These are phyloP conservation scores for Turnix velox DNA, from an alignment of 2,113 vertebrate genomes.

Conservation along the genomic window DNA sequence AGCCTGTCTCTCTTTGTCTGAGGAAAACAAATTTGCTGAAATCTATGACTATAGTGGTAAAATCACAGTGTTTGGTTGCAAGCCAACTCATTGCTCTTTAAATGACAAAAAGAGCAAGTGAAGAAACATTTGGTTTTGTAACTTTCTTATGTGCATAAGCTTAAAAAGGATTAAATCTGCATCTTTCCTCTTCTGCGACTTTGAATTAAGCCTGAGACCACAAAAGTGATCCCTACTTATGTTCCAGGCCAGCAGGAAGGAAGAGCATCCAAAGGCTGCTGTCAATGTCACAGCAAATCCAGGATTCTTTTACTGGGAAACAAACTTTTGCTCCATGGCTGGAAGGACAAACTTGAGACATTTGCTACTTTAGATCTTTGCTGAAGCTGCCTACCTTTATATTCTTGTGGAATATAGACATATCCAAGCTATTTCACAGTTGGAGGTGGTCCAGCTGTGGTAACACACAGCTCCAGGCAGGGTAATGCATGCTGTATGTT, in stretches of 20 bases:
- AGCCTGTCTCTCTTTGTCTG: slow-evolving; percentile 29
- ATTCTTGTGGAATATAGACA: background rate
- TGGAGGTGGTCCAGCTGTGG: background rate
- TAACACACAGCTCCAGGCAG: background rate
- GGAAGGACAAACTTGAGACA: background rate
- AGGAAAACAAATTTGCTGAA: slow-evolving; percentile 45
- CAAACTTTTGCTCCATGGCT: background rate
- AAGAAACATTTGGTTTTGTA: background rate
- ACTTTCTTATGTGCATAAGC: background rate
- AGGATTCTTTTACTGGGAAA: background rate
- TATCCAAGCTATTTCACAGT: background rate
- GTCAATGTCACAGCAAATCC: background rate
- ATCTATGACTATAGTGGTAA: slow-evolving; percentile 8
- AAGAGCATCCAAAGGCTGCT: background rate
- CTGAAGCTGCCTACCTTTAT: background rate
- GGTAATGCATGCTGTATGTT: background rate
- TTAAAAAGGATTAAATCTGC: background rate
- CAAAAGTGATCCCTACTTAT: background rate
- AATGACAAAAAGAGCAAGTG: slow-evolving; percentile 6
- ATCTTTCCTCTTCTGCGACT: background rate
- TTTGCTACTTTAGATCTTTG: background rate
- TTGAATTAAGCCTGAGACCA: background rate
- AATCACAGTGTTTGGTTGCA: slow-evolving; percentile 5
- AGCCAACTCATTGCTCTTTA: background rate
- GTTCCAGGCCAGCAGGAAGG: background rate